Evolutionary conservation across 2,113 vertebrate genomes (phyloP), one percentile per base, ranked within the genome.

Genomic region (Alectura lathami): DNA sequence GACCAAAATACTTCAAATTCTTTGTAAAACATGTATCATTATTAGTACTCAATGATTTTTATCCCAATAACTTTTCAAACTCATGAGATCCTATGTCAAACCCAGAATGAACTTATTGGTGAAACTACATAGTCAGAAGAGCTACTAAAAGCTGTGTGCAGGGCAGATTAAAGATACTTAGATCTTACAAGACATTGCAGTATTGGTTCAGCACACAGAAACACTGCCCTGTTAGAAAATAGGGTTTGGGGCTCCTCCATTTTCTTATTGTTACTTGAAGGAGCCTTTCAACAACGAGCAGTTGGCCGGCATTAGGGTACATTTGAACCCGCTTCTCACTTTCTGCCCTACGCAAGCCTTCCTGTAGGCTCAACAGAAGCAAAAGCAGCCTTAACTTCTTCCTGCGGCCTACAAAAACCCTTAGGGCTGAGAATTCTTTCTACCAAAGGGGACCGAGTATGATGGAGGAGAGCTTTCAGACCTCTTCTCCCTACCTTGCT

Each of bases 61-160:
- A 38, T 43, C 54, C 29, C 43, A 84, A 96, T 75, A 91, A 70
- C 36, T 81, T 95, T 72, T 81, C 26, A 88, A 94, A 60, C 90
- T 48, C 75, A 51, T 34, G 27, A 89, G 30, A 70, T 82, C 59
- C n/a, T 43, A 66, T 91, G 85, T 89, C 73, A 72, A 96, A 57
- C 82, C 79, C 62, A 89, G 59, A 92, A 89, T 59, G 3, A 79
- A 45, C 17, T 47, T 56, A 51, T 63, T 80, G 86, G 48, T 83
- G 70, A 83, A 93, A 83, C 67, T 50, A 74, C 24, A 8, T 59
- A 86, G 43, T 85, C 56, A 16, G 15, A 94, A 89, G 29, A 36
- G 36, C 42, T 8, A 70, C 80, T 73, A 72, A 66, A 78, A 86
- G 75, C 53, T 69, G 47, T 81, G 57, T 1, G 8, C n/a, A 53